Conservation (phyloP, 2,113 vertebrate genomes). For the Rhinolophus ferrumequinum region DNA sequence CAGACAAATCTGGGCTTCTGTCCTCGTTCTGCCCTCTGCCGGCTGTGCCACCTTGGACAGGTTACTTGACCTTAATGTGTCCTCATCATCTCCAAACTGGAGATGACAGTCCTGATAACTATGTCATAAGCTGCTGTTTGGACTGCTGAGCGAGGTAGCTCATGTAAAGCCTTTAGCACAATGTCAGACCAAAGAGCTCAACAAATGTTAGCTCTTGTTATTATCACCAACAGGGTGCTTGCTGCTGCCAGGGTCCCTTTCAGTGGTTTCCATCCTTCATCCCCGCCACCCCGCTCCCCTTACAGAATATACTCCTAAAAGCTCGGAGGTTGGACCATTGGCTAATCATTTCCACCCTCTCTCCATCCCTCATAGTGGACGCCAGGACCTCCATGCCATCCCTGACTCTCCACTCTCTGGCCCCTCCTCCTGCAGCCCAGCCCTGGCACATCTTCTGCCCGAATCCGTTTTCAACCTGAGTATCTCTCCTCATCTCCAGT, state of each 20-base stretch:
- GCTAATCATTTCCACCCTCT: rapidly evolving
- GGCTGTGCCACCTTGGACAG: background rate
- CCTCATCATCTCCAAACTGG: too few species aligned
- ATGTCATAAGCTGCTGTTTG: background rate
- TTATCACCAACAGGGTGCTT: background rate
- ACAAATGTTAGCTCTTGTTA: background rate
- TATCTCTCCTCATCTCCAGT: background rate
- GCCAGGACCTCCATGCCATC: background rate
- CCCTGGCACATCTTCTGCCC: rapidly evolving
- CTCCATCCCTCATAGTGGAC: too few species aligned
- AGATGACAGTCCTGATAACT: too few species aligned
- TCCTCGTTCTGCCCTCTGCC: background rate
- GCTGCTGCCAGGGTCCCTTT: rapidly evolving
- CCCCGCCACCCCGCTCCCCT: background rate
- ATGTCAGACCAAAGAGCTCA: too few species aligned
- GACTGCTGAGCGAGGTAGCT: background rate
- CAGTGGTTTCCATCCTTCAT: background rate
- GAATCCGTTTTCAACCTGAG: background rate
- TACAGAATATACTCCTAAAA: background rate
- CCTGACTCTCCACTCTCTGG: background rate
- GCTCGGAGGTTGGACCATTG: background rate
- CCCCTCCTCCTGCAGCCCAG: too few species aligned
- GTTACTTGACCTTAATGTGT: background rate
- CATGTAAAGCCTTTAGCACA: background rate
- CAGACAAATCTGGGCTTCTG: background rate